Evolutionary conservation across 2,797 vertebrate genomes (phyloP).

Genomic region (Thalassophryne amazonica): DNA sequence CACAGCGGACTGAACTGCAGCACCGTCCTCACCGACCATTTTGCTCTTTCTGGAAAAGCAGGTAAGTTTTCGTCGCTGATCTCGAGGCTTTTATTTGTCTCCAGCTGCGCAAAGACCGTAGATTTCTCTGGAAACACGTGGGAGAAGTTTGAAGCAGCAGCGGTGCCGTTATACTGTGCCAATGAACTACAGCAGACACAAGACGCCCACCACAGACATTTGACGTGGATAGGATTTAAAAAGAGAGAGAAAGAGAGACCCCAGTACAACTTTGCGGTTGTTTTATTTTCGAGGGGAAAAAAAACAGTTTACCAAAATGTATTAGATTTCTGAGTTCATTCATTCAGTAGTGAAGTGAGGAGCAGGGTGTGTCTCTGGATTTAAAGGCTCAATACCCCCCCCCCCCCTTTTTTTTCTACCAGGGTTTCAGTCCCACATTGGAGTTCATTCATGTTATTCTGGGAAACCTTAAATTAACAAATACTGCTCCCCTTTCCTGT

Average conservation of each 20-base stretch:
- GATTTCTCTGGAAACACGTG: background rate
- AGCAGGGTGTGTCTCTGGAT: constrained; percentile 48
- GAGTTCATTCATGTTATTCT: constrained; percentile 59
- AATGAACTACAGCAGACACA: background rate
- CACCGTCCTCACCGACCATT: background rate
- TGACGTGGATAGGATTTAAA: background rate
- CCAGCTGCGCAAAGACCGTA: background rate
- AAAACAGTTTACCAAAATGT: background rate
- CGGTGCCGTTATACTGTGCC: constrained; percentile 9
- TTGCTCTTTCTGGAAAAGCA: background rate
- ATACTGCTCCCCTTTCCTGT: constrained; percentile 6
- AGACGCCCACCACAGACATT: background rate
- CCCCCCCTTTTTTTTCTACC: too few relatives aligned
- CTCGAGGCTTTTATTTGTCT: background rate
- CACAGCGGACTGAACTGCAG: constrained; percentile 8
- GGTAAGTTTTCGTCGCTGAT: constrained; percentile 9
- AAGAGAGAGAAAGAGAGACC: background rate
- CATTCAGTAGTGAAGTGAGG: constrained; percentile 1
- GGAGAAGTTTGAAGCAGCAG: constrained; percentile 26
- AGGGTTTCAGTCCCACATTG: constrained; percentile 40
- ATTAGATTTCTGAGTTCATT: background rate
- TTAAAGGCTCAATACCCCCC: background rate
- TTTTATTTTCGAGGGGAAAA: background rate
- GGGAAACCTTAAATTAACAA: constrained; percentile 32
- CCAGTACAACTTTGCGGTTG: background rate